Conservation (phyloP, 2,888 invertebrate species). For the Brachyopa scutellaris region DNA sequence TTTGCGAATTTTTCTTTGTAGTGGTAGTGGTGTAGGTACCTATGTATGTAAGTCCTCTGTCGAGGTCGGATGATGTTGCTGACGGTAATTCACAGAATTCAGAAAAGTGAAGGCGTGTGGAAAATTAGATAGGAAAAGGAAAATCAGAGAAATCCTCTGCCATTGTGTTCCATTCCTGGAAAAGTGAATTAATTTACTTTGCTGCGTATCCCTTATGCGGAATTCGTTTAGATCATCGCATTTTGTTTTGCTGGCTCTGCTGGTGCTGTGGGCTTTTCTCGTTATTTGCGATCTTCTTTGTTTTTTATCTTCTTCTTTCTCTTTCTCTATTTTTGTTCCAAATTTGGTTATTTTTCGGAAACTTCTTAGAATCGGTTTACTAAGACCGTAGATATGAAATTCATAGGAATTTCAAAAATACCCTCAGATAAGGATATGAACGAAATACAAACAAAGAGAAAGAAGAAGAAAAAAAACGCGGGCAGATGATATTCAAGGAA, state of each 20-base stretch:
- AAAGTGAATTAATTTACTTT: background rate
- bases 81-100: background rate
- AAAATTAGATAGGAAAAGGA: background rate
- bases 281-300: background rate
- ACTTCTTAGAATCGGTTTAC: background rate
- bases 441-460: background rate
- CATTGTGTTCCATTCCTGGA: background rate
- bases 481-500: background rate
- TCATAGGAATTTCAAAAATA: background rate
- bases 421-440: background rate
- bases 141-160: background rate
- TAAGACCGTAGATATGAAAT: background rate
- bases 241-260: background rate
- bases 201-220: background rate
- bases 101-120: no score
- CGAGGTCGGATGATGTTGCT: no score
- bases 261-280: background rate
- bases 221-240: slow-evolving; percentile 4
- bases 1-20: background rate
- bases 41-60: no score
- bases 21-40: background rate
- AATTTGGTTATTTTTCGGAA: no score
- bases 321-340: background rate
- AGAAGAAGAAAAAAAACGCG: background rate
- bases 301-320: background rate